Evolutionary conservation across 1,140 invertebrate species (phyloP).

Genomic region (Tetraneura akinire): DNA sequence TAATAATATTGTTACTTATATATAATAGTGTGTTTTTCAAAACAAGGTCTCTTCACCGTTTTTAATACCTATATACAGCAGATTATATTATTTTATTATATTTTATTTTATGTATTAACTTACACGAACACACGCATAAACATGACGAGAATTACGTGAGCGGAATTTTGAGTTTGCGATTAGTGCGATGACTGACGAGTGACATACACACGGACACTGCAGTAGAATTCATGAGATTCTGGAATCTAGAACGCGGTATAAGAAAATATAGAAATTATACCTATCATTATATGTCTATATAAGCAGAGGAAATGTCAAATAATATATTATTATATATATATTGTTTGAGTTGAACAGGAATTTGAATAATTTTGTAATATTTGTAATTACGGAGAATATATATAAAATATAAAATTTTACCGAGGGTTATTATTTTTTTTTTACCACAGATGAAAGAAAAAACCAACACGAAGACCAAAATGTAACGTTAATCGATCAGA

Average conservation of each 20-base stretch:
- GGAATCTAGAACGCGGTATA: not conserved
- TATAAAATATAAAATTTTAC: not conserved
- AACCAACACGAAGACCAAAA: slow-evolving; percentile 15
- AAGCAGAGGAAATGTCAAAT: too few species aligned
- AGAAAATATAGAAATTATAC: too few species aligned
- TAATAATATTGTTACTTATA: too few species aligned
- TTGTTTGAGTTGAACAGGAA: too few species aligned
- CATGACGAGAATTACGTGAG: slow-evolving; percentile 1
- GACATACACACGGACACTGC: too few species aligned
- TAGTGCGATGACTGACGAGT: too few species aligned
- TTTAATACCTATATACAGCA: not conserved
- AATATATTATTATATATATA: too few species aligned
- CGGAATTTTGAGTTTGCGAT: not conserved
- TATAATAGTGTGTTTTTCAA: slow-evolving; percentile 17
- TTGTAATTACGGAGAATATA: not conserved
- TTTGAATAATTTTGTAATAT: slow-evolving; percentile 38
- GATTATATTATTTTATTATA: slow-evolving; percentile 1
- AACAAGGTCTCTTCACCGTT: not conserved
- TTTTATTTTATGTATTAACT: not conserved
- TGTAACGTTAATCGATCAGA: slow-evolving; percentile 46
- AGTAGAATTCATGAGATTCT: not conserved
- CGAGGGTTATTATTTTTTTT: slow-evolving; percentile 23
- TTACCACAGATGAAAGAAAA: not conserved
- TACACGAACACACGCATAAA: not conserved
- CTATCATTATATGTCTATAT: too few species aligned